Evolutionary conservation across 2,888 invertebrate species (phyloP).

Genomic region (Drosophila quinaria): DNA sequence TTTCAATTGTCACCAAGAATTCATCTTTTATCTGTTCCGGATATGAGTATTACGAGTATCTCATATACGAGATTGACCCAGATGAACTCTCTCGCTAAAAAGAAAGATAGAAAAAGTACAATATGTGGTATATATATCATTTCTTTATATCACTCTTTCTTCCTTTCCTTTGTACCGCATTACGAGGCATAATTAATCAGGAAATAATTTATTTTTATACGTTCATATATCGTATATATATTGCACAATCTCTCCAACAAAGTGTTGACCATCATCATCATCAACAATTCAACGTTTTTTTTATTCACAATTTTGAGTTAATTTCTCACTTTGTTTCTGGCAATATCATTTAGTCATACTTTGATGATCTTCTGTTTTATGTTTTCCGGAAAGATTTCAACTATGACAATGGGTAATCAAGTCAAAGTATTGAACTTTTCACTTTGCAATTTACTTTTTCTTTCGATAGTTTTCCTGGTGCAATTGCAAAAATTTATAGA

Average conservation of each 20-base stretch:
- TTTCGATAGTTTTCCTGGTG: slow-evolving; percentile 2
- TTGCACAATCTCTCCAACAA: slow-evolving; percentile 35
- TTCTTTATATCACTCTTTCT: slow-evolving; percentile 15
- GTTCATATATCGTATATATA: slow-evolving; percentile 17
- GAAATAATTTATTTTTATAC: slow-evolving; percentile 67
- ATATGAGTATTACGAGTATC: slow-evolving; percentile 36
- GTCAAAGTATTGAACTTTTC: background rate
- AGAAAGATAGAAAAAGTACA: slow-evolving; percentile 17
- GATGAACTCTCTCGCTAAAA: slow-evolving; percentile 28
- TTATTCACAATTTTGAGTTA: slow-evolving; percentile 16
- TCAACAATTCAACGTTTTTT: slow-evolving; percentile 9
- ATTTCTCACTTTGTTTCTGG: slow-evolving; percentile 9
- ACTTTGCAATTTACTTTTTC: slow-evolving; percentile 9
- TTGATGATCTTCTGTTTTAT: slow-evolving; percentile 40
- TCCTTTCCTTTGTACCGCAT: slow-evolving; percentile 45
- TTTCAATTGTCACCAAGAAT: slow-evolving; percentile 20
- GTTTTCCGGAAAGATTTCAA: slow-evolving; percentile 20
- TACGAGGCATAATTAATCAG: slow-evolving; percentile 71
- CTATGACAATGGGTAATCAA: background rate
- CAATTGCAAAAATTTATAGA: background rate
- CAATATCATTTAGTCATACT: slow-evolving; percentile 47
- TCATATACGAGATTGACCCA: slow-evolving; percentile 47
- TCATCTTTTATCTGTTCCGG: slow-evolving; percentile 47
- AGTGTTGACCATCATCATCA: slow-evolving; percentile 25
- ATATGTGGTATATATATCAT: slow-evolving; percentile 17